phyloP scores from a whole-genome alignment of 2,797 vertebrate species.

The Tenualosa ilisha region DNA sequence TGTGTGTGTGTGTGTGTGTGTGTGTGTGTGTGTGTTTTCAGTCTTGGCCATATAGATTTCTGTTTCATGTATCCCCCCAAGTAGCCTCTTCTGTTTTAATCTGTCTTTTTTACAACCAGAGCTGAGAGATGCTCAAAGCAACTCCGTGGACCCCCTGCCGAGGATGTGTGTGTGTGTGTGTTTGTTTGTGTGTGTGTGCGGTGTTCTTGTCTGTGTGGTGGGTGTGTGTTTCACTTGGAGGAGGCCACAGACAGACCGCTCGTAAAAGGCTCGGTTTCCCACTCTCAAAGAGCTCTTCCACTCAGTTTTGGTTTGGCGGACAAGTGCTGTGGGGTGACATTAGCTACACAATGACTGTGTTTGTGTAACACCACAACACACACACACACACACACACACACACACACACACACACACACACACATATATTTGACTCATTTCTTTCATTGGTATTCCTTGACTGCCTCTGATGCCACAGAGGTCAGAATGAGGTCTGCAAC shows the following conservation, averaged over 20 bases:
- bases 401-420: constrained; percentile 32
- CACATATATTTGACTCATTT: constrained; percentile 32
- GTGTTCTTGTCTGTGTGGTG: constrained; percentile 3
- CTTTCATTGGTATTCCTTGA: constrained; percentile 76
- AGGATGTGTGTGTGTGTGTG: constrained; percentile 29
- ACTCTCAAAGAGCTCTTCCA: not conserved
- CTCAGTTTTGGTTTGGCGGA: not conserved
- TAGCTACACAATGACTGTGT: not conserved
- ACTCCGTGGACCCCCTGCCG: constrained; percentile 29
- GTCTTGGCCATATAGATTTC: constrained; percentile 70
- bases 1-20: not conserved
- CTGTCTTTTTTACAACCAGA: constrained; percentile 26
- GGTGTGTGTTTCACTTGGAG: constrained; percentile 23
- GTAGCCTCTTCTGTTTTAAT: constrained; percentile 20
- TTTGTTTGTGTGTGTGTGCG: not conserved
- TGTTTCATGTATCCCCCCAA: constrained; percentile 64
- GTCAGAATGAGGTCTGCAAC: constrained; percentile 76
- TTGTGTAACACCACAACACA: constrained; percentile 10
- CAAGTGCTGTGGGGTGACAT: constrained; percentile 19
- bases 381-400: not conserved
- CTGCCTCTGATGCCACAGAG: constrained; percentile 69
- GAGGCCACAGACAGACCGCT: not conserved
- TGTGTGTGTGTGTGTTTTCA: constrained; percentile 53
- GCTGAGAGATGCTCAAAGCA: constrained; percentile 31
- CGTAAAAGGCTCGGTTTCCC: not conserved